Percentiles rank a stretch among this genome's conserved stretches.
phyloP scores from a whole-genome alignment of 2,888 invertebrate species.

The Drosophila neutralis region DNA sequence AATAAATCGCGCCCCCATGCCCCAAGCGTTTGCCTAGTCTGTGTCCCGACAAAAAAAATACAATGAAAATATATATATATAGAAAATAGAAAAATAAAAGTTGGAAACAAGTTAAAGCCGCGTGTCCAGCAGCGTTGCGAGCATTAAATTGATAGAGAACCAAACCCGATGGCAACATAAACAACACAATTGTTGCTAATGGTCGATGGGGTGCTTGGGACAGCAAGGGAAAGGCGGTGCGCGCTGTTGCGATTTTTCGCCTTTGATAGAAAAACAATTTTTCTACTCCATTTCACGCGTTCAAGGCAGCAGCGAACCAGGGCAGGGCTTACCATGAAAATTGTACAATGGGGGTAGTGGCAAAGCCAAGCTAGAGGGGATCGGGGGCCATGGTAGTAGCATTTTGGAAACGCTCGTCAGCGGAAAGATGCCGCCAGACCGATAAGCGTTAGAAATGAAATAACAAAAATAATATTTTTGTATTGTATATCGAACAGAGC shows the following conservation, averaged over 20 bases:
- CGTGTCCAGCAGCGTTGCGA: constrained; percentile 64
- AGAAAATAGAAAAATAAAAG: constrained; percentile 12
- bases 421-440: constrained; percentile 75
- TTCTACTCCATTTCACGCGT: constrained; percentile 81
- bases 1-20: constrained; percentile 1
- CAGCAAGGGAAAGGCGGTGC: constrained; percentile 11
- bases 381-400: background rate
- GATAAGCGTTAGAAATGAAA: constrained; percentile 76
- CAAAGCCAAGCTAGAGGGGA: background rate
- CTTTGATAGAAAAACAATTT: constrained; percentile 80
- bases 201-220: constrained; percentile 3
- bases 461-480: constrained; percentile 74
- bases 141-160: constrained; percentile 71
- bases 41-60: constrained; percentile 17
- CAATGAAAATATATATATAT: constrained; percentile 10
- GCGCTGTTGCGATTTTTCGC: constrained; percentile 67
- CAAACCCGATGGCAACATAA: constrained; percentile 46
- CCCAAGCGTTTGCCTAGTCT: background rate
- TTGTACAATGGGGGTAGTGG: background rate
- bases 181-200: constrained; percentile 51
- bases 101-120: constrained; percentile 64
- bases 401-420: constrained; percentile 53
- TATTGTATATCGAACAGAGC: constrained; percentile 41
- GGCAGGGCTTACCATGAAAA: constrained; percentile 34
- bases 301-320: constrained; percentile 65